These are phyloP conservation scores for Drosophila sordidapex DNA, from an alignment of 2,888 invertebrate genomes.

Conservation along the genomic window DNA sequence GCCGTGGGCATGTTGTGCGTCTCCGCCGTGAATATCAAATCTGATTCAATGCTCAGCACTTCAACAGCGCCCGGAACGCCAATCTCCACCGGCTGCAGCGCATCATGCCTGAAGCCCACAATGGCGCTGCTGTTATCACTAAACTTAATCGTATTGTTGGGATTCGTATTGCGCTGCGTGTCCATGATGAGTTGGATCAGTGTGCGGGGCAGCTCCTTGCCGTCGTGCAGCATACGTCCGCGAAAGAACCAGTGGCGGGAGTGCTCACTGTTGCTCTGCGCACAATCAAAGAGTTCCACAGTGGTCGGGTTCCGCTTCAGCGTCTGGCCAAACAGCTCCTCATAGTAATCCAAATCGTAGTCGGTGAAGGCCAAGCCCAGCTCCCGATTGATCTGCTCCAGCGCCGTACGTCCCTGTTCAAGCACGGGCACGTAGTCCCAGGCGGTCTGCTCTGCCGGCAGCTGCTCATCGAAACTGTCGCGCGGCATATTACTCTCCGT, in stretches of 20 bases:
- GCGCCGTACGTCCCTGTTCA: conserved; percentile 90
- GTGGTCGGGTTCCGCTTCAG: conserved; percentile 97
- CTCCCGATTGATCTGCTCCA: conserved; percentile 92
- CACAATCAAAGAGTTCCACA: conserved; percentile 98
- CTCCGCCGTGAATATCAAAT: conserved; percentile 98
- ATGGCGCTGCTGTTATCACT: conserved; percentile 99
- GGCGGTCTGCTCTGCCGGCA: conserved; percentile 89
- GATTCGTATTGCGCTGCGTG: conserved; percentile 93
- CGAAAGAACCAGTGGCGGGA: conserved; percentile 99
- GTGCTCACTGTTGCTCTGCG: conserved; percentile 99
- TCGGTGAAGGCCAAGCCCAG: conserved; percentile 96
- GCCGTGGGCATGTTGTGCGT: conserved; percentile 99
- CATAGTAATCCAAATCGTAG: conserved; percentile 96
- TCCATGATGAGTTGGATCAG: conserved; percentile 96
- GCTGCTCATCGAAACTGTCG: conserved; percentile 88
- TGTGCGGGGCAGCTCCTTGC: conserved; percentile 90
- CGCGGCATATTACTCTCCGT: conserved; percentile 88
- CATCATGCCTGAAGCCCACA: conserved; percentile 90
- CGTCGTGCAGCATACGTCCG: conserved; percentile 94
- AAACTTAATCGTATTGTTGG: conserved; percentile 98
- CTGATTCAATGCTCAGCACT: conserved; percentile 88
- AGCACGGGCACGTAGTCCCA: conserved; percentile 95
- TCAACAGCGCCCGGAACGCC: conserved; percentile 88
- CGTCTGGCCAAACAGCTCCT: conserved; percentile 92
- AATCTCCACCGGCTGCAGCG: conserved; percentile 88